These are phyloP conservation scores for Hormaphis cornu DNA, from an alignment of 1,140 invertebrate genomes.

Conservation along the genomic window DNA sequence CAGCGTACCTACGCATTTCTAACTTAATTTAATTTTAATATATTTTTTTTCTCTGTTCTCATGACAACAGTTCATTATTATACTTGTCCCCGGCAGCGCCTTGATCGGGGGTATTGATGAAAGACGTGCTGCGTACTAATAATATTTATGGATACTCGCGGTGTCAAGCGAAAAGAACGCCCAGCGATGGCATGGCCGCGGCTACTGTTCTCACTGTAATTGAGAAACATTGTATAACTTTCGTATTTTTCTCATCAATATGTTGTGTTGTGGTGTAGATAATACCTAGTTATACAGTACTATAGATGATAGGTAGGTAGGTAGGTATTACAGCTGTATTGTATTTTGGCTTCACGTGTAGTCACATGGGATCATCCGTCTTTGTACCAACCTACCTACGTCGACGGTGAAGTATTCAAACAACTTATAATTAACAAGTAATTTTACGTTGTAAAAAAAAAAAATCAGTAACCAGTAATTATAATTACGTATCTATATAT, in stretches of 20 bases:
- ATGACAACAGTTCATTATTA: slow-evolving; percentile 7
- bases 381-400: too few species aligned
- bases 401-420: too few species aligned
- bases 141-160: background rate
- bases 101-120: background rate
- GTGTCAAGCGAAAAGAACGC: background rate
- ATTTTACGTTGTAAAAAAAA: too few species aligned
- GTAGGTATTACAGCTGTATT: too few species aligned
- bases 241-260: background rate
- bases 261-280: too few species aligned
- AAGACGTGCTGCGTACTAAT: background rate
- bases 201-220: background rate
- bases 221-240: background rate
- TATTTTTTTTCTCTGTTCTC: background rate
- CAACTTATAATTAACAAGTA: too few species aligned
- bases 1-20: background rate
- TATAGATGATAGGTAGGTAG: too few species aligned
- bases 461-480: too few species aligned
- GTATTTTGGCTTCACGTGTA: too few species aligned
- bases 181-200: background rate
- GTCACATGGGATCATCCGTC: too few species aligned
- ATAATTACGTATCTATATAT: too few species aligned
- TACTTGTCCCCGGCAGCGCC: background rate
- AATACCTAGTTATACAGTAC: too few species aligned
- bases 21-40: background rate